A percentile compares a stretch with the other conserved stretches of the same genome.
phyloP scores from a whole-genome alignment of 2,888 invertebrate species.

The Malthinus seriepunctatus region DNA sequence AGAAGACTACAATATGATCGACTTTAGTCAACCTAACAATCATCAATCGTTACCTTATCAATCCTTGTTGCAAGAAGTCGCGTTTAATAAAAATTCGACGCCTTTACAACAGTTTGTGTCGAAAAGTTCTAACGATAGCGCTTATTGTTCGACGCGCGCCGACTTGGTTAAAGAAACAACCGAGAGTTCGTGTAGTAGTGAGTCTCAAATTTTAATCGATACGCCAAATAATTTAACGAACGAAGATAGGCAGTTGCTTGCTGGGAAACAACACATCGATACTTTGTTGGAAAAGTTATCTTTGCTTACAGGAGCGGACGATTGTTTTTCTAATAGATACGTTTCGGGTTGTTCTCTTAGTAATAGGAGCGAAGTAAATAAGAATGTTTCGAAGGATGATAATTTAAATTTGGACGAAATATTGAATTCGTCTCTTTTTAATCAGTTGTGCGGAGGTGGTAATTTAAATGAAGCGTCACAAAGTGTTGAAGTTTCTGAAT shows the following conservation, averaged over 20 bases:
- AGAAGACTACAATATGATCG: slow-evolving; percentile 49
- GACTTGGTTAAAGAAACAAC: not conserved
- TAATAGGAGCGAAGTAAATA: slow-evolving; percentile 22
- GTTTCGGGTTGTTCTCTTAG: slow-evolving; percentile 50
- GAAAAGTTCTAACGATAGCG: slow-evolving; percentile 16
- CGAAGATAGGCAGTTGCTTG: slow-evolving; percentile 38
- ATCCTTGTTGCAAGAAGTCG: slow-evolving; percentile 27
- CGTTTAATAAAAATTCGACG: slow-evolving; percentile 9
- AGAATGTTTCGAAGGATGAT: not conserved
- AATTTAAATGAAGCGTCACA: slow-evolving; percentile 18
- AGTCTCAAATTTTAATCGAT: not conserved
- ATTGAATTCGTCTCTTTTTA: slow-evolving; percentile 49
- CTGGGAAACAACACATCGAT: slow-evolving; percentile 49
- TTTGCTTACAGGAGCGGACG: slow-evolving; percentile 36
- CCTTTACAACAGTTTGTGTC: not conserved
- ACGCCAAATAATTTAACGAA: slow-evolving; percentile 5
- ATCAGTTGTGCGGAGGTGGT: slow-evolving; percentile 39
- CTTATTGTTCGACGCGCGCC: slow-evolving; percentile 12
- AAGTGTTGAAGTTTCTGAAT: slow-evolving; percentile 7
- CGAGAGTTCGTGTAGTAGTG: slow-evolving; percentile 4
- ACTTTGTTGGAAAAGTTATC: slow-evolving; percentile 49
- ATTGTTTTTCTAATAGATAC: slow-evolving; percentile 42
- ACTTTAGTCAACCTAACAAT: slow-evolving; percentile 42
- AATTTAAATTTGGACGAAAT: slow-evolving; percentile 35
- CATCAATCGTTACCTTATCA: slow-evolving; percentile 25